Evolutionary conservation across 2,113 vertebrate species (phyloP).

Genomic region (Pygoscelis adeliae): DNA sequence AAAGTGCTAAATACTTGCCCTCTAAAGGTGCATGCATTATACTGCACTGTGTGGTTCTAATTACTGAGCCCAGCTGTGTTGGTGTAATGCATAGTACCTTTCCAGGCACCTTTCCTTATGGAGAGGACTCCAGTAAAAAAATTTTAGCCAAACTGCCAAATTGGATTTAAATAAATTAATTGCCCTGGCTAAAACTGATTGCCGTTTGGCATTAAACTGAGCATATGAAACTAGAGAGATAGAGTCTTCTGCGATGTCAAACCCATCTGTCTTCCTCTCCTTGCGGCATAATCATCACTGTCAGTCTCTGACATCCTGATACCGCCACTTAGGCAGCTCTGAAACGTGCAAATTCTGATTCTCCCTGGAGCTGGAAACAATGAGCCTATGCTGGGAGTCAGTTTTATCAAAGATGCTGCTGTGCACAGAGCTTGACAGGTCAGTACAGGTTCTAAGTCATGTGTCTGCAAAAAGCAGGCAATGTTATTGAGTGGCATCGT

Average conservation of each 20-base stretch:
- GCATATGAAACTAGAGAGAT: conserved; percentile 12
- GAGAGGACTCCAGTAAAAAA: neutral
- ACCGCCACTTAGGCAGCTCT: neutral
- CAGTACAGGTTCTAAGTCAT: neutral
- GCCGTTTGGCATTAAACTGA: neutral
- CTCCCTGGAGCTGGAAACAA: conserved; percentile 14
- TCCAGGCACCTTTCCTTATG: neutral
- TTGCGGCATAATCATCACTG: neutral
- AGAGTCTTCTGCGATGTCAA: neutral
- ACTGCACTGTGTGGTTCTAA: neutral
- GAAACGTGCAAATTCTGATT: conserved; percentile 34
- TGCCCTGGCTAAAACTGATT: conserved; percentile 17
- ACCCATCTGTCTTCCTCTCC: neutral
- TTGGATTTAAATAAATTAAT: conserved; percentile 12
- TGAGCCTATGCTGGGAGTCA: neutral
- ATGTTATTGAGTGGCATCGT: neutral
- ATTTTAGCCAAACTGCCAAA: neutral
- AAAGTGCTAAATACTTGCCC: neutral
- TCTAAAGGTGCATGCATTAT: neutral
- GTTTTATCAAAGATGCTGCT: neutral
- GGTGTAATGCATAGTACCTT: neutral
- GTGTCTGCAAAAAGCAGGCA: neutral
- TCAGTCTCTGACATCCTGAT: neutral
- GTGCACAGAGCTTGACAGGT: conserved; percentile 19
- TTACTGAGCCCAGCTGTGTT: neutral